Evolutionary conservation across 2,888 invertebrate genomes (phyloP).

Genomic region (Mactromeris polynyma): DNA sequence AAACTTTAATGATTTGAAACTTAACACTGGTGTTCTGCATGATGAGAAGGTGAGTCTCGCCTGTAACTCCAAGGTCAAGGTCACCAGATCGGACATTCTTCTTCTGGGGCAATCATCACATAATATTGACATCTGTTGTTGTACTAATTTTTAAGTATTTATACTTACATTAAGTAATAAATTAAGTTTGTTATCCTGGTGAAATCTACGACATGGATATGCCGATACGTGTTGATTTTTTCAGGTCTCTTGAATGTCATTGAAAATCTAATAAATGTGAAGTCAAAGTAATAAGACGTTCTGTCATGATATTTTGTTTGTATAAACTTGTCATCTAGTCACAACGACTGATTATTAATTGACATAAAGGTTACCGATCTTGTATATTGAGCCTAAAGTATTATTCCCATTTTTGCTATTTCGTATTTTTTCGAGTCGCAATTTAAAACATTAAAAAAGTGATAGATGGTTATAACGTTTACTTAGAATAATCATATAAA

Average conservation of each 20-base stretch:
- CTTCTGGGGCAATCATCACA: too few species aligned
- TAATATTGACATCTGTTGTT: too few species aligned
- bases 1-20: too few species aligned
- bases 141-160: too few species aligned
- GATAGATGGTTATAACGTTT: neutral
- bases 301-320: constrained; percentile 16
- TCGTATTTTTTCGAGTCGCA: neutral
- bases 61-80: too few species aligned
- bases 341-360: neutral
- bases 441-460: neutral
- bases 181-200: neutral
- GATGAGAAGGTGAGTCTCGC: too few species aligned
- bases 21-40: too few species aligned
- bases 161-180: neutral
- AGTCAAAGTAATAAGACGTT: constrained; percentile 12
- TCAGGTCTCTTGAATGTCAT: neutral
- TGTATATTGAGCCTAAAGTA: constrained; percentile 11
- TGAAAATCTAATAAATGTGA: constrained; percentile 8
- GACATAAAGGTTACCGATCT: neutral
- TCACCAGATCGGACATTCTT: too few species aligned
- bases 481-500: neutral
- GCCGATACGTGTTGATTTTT: neutral
- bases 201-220: neutral
- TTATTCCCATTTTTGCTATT: neutral
- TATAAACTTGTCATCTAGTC: constrained; percentile 9